Conservation (phyloP, 2,113 vertebrate species). For the Litocranius walleri region DNA sequence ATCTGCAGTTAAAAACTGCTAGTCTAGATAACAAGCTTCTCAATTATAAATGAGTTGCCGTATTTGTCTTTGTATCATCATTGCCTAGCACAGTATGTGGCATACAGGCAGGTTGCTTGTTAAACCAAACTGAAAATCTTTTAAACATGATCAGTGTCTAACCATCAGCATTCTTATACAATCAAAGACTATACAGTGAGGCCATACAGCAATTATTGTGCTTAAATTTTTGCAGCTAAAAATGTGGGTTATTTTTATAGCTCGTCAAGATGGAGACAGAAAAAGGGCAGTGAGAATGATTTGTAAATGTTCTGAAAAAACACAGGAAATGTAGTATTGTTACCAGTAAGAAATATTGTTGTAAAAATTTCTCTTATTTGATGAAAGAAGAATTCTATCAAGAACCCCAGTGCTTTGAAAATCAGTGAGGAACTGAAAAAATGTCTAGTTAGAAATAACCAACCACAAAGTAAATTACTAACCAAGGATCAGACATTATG, state of each 20-base stretch:
- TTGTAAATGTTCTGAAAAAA: neutral
- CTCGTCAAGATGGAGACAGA: neutral
- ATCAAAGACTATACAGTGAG: neutral
- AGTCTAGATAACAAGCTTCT: neutral
- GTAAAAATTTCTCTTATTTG: neutral
- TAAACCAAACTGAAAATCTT: neutral
- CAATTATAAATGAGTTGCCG: neutral
- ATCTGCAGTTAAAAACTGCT: neutral
- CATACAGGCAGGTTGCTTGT: neutral
- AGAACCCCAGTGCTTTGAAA: neutral
- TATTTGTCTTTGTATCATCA: neutral
- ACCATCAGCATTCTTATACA: neutral
- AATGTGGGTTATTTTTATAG: neutral
- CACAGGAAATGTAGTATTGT: neutral
- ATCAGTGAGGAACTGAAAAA: neutral
- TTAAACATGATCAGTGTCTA: neutral
- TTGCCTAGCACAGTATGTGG: neutral
- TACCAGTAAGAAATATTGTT: neutral
- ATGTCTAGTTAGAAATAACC: neutral
- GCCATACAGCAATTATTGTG: neutral
- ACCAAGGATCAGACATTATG: neutral
- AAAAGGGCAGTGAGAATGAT: neutral
- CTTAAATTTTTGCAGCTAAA: slow-evolving; percentile 3
- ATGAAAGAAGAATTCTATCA: neutral
- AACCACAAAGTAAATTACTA: neutral